phyloP scores from a whole-genome alignment of 2,888 invertebrate genomes.

The Apotomis turbidana region DNA sequence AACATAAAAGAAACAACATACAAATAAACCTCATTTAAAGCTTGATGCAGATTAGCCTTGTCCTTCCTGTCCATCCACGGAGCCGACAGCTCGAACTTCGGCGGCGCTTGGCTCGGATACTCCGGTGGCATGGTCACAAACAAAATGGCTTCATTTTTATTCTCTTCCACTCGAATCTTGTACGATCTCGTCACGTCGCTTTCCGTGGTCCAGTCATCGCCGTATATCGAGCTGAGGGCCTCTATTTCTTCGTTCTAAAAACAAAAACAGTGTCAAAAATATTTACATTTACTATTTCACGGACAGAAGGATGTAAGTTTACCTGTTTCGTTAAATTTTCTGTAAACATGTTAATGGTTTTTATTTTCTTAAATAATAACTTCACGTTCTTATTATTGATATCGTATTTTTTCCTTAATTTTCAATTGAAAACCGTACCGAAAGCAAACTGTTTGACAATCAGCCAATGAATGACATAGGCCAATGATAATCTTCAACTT shows the following conservation, averaged over 20 bases:
- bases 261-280: conserved; percentile 1
- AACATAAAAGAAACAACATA: conserved; percentile 69
- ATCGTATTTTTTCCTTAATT: too few species aligned
- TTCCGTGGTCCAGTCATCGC: conserved; percentile 86
- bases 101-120: conserved; percentile 87
- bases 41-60: conserved; percentile 81
- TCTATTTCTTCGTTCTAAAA: conserved; percentile 87
- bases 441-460: too few species aligned
- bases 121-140: conserved; percentile 85
- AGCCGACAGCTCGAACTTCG: conserved; percentile 88
- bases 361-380: background rate
- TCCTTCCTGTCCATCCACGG: conserved; percentile 86
- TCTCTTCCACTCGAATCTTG: conserved; percentile 83
- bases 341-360: conserved; percentile 21
- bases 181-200: conserved; percentile 82
- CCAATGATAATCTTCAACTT: background rate
- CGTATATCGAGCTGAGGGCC: conserved; percentile 88
- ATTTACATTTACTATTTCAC: background rate
- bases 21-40: conserved; percentile 87
- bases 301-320: conserved; percentile 4
- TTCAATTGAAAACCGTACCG: too few species aligned
- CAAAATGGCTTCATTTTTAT: conserved; percentile 80
- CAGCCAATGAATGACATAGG: too few species aligned
- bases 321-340: conserved; percentile 46
- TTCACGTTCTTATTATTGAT: background rate